Evolutionary conservation across 1,140 invertebrate species (phyloP).

Genomic region (Homalodisca vitripennis): DNA sequence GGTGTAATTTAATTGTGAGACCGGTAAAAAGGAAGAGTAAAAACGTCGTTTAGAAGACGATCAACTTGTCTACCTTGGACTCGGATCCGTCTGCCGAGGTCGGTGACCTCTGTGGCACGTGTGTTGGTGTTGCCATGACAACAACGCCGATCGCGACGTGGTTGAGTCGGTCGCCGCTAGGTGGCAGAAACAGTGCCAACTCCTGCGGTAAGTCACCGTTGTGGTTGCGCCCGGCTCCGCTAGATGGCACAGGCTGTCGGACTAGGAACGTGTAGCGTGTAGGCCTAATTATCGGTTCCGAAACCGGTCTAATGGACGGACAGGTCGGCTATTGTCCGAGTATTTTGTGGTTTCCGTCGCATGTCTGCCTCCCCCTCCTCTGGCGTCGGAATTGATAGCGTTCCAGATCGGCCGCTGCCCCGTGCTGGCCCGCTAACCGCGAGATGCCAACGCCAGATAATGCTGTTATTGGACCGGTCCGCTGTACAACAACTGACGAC

Average conservation of each 20-base stretch:
- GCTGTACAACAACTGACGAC: too few species aligned
- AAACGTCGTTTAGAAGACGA: background rate
- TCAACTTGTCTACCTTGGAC: background rate
- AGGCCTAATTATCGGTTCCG: background rate
- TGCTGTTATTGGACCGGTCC: too few species aligned
- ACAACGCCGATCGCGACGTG: background rate
- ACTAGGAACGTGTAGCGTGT: background rate
- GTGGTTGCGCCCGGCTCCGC: background rate
- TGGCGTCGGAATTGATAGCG: too few species aligned
- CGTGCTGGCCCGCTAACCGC: too few species aligned
- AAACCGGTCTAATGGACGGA: background rate
- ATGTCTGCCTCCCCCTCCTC: background rate
- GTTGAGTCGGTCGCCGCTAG: background rate
- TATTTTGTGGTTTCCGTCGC: background rate
- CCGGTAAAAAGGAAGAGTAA: background rate
- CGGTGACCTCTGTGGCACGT: background rate
- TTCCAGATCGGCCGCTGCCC: too few species aligned
- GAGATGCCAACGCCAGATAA: too few species aligned
- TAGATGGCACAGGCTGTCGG: background rate
- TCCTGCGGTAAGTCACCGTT: background rate
- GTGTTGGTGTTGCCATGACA: background rate
- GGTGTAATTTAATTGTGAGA: constrained; percentile 29
- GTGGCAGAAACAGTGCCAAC: background rate
- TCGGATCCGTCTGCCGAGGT: background rate
- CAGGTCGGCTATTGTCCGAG: background rate